Conservation (phyloP, 2,113 vertebrate genomes). For the Cepphus grylle region DNA sequence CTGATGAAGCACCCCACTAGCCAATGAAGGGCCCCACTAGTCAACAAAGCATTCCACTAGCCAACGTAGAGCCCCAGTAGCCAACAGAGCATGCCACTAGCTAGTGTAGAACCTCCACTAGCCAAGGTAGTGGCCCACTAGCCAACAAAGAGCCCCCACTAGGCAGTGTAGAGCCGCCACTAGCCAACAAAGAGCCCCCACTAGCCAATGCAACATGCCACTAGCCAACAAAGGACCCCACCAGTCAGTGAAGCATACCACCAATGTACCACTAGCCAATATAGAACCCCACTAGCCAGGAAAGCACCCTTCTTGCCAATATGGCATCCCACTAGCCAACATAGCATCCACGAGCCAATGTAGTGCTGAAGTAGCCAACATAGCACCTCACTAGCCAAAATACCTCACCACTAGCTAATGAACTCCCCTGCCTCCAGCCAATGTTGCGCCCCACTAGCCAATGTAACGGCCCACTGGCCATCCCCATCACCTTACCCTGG, state of each 20-base stretch:
- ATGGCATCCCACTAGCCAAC: background rate
- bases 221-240: rapidly evolving
- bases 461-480: background rate
- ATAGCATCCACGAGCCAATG: background rate
- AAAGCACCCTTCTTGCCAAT: rapidly evolving
- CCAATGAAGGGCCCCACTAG: background rate
- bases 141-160: background rate
- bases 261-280: background rate
- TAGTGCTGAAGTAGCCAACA: rapidly evolving
- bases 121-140: background rate
- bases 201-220: background rate
- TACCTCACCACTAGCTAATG: rapidly evolving
- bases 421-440: background rate
- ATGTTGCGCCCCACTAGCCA: rapidly evolving
- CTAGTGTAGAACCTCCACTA: background rate
- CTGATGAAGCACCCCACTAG: rapidly evolving
- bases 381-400: background rate
- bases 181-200: rapidly evolving
- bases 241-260: background rate
- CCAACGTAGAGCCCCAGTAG: background rate
- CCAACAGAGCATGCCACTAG: too few species aligned
- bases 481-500: background rate
- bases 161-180: too few species aligned
- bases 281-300: background rate
- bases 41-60: too few species aligned